A percentile compares a stretch with the other conserved stretches of the same genome.
Evolutionary conservation across 1,140 invertebrate genomes (phyloP).

Genomic region (Aphelenchoides besseyi): DNA sequence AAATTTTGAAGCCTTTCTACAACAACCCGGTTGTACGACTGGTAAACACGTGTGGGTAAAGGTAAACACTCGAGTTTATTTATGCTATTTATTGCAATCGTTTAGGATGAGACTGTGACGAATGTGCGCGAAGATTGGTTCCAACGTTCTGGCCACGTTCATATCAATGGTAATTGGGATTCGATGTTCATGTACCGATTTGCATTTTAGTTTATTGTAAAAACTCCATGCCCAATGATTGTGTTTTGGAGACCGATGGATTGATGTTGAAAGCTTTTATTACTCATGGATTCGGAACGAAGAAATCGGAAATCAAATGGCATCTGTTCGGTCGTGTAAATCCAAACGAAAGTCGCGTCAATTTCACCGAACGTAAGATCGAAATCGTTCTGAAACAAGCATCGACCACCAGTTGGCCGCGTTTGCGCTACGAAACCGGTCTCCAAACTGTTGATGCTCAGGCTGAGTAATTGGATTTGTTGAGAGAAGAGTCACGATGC

Average conservation of each 20-base stretch:
- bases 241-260: constrained; percentile 77
- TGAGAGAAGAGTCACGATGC: neutral
- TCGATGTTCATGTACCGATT: too few species aligned
- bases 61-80: constrained; percentile 67
- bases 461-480: neutral
- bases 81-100: constrained; percentile 54
- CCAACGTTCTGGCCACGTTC: constrained; percentile 39
- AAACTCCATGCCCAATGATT: constrained; percentile 76
- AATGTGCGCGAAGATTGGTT: constrained; percentile 58
- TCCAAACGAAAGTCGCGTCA: constrained; percentile 69
- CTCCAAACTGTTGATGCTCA: neutral
- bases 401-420: constrained; percentile 75
- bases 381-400: constrained; percentile 88
- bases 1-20: constrained; percentile 85
- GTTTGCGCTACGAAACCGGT: constrained; percentile 38
- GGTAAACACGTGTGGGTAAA: constrained; percentile 84
- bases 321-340: constrained; percentile 77
- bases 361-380: constrained; percentile 85
- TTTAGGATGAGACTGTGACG: constrained; percentile 35
- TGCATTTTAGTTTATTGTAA: constrained; percentile 67
- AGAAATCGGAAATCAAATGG: constrained; percentile 76
- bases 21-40: constrained; percentile 77
- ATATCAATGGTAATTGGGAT: too few species aligned
- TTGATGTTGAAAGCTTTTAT: constrained; percentile 75
- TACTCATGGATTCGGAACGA: constrained; percentile 75